Percentiles rank a stretch among this genome's conserved stretches.
These are phyloP conservation scores for Galagoides demidoff DNA, from an alignment of 2,797 vertebrate species.

Conservation along the genomic window DNA sequence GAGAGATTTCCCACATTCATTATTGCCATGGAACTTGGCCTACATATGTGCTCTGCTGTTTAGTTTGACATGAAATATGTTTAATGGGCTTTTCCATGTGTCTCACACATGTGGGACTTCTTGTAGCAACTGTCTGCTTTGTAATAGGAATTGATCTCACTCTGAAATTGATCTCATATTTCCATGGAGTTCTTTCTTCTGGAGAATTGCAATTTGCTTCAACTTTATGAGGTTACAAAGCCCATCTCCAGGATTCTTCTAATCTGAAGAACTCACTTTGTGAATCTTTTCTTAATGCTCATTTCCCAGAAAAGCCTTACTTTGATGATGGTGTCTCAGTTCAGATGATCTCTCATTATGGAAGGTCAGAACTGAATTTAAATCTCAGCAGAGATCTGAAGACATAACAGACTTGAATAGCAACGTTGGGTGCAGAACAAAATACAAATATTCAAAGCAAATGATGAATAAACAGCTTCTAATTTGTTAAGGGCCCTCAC, in stretches of 20 bases:
- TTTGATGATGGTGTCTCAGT: not conserved
- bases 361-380: not conserved
- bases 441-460: not conserved
- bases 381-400: not conserved
- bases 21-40: conserved; percentile 47
- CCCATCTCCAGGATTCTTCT: not conserved
- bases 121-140: conserved; percentile 64
- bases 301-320: not conserved
- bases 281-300: conserved; percentile 3
- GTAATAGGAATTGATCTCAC: conserved; percentile 62
- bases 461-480: not conserved
- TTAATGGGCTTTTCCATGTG: conserved; percentile 70
- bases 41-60: conserved; percentile 62
- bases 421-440: not conserved
- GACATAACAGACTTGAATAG: not conserved
- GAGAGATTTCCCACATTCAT: conserved; percentile 63
- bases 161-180: conserved; percentile 53
- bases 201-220: conserved; percentile 45
- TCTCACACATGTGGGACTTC: conserved; percentile 60
- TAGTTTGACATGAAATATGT: conserved; percentile 58
- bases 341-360: not conserved
- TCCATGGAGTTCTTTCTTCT: conserved; percentile 8
- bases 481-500: not conserved
- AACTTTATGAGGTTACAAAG: not conserved
- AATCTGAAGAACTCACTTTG: not conserved